phyloP scores from a whole-genome alignment of 2,113 vertebrate species.

The Eulacestoma nigropectus region DNA sequence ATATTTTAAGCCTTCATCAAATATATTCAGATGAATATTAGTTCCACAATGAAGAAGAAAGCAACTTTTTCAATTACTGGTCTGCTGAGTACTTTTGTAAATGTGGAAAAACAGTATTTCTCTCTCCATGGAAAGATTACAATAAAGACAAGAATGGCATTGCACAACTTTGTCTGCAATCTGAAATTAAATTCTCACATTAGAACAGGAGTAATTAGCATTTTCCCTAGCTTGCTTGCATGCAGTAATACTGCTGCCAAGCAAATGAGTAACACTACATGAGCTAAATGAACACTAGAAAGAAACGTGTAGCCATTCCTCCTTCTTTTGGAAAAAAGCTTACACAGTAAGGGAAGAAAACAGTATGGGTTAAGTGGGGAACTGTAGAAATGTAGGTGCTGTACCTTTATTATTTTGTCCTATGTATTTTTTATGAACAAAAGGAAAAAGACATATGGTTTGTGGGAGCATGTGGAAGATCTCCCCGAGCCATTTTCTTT shows the following conservation, averaged over 20 bases:
- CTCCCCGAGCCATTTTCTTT: constrained; percentile 28
- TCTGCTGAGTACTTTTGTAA: neutral
- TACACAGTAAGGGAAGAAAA: neutral
- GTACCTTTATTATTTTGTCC: neutral
- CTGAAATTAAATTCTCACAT: constrained; percentile 64
- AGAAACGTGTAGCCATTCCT: neutral
- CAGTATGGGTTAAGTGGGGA: neutral
- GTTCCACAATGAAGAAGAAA: neutral
- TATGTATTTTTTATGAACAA: neutral
- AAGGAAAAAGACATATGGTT: constrained; percentile 16
- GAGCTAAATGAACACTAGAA: neutral
- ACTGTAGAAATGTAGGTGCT: neutral
- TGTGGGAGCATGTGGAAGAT: constrained; percentile 11
- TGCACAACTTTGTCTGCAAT: constrained; percentile 61
- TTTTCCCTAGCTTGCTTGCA: constrained; percentile 55
- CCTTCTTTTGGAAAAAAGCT: neutral
- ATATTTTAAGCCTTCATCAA: constrained; percentile 1
- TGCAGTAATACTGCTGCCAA: constrained; percentile 38
- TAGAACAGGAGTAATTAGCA: constrained; percentile 55
- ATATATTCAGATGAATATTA: neutral
- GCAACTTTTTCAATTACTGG: neutral
- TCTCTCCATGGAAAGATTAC: constrained; percentile 23
- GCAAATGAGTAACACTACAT: constrained; percentile 26
- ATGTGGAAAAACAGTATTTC: constrained; percentile 13
- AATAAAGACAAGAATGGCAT: constrained; percentile 42